phyloP scores from a whole-genome alignment of 1,140 invertebrate genomes.

The Helicorthomorpha holstii region DNA sequence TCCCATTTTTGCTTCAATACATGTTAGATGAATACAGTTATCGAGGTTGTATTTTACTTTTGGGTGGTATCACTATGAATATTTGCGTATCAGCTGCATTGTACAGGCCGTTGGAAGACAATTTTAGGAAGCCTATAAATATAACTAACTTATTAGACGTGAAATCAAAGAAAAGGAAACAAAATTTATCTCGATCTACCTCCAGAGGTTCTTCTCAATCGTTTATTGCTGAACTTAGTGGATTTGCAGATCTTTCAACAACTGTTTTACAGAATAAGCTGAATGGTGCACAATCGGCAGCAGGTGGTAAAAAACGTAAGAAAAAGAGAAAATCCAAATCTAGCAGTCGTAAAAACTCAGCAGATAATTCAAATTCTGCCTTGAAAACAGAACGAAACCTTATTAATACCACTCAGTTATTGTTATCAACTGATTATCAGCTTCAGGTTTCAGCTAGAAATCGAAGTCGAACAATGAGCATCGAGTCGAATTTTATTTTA shows the following conservation, averaged over 20 bases:
- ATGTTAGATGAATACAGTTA: slow-evolving; percentile 11
- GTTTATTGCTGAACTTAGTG: neutral
- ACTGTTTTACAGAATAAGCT: neutral
- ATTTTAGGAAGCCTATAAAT: neutral
- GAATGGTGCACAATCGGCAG: too few species aligned
- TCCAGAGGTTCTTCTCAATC: neutral
- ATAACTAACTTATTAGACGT: neutral
- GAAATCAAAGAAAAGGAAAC: neutral
- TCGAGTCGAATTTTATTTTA: neutral
- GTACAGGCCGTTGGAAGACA: slow-evolving; percentile 55
- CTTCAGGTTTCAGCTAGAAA: neutral
- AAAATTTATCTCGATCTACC: too few species aligned
- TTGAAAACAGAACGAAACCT: neutral
- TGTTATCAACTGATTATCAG: neutral
- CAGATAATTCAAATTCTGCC: neutral
- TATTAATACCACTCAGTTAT: neutral
- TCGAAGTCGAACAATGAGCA: neutral
- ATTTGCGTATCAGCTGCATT: slow-evolving; percentile 59
- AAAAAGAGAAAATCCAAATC: neutral
- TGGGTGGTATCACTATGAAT: slow-evolving; percentile 50
- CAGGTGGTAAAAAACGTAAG: too few species aligned
- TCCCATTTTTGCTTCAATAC: slow-evolving; percentile 15
- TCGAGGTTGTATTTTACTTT: slow-evolving; percentile 10
- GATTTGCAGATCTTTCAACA: neutral
- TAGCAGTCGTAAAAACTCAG: neutral